Percentiles rank a stretch among this genome's conserved stretches.
Conservation (phyloP, 2,113 vertebrate species). For the Emydocephalus ijimae region DNA sequence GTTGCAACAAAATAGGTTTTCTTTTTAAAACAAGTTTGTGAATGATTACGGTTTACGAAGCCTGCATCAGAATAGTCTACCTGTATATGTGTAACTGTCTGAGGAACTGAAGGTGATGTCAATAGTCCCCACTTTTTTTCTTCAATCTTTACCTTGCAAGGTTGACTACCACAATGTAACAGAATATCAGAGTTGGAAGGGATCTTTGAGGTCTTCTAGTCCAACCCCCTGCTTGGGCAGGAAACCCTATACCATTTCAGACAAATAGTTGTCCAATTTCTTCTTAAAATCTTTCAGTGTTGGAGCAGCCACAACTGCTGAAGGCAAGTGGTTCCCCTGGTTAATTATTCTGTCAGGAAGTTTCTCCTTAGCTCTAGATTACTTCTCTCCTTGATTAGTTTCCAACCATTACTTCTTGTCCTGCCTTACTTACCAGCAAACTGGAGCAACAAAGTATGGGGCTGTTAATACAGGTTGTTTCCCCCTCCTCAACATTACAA, state of each 20-base stretch:
- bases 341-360: not conserved
- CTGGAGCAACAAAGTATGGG: not conserved
- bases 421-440: not conserved
- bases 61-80: too few species aligned
- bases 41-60: too few species aligned
- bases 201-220: too few species aligned
- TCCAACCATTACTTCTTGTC: not conserved
- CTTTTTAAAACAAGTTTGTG: too few species aligned
- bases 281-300: not conserved
- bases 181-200: too few species aligned
- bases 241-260: not conserved
- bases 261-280: not conserved
- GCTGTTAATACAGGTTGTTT: not conserved
- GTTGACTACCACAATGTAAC: not conserved
- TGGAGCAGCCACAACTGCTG: not conserved
- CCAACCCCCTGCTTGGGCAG: too few species aligned
- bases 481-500: not conserved
- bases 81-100: not conserved
- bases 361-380: not conserved
- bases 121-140: not conserved
- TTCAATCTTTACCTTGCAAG: not conserved
- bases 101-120: not conserved
- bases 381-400: not conserved
- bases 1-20: too few species aligned
- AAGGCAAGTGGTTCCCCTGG: not conserved